Evolutionary conservation across 2,797 vertebrate genomes (phyloP).

Genomic region (Jordanella pulchra): DNA sequence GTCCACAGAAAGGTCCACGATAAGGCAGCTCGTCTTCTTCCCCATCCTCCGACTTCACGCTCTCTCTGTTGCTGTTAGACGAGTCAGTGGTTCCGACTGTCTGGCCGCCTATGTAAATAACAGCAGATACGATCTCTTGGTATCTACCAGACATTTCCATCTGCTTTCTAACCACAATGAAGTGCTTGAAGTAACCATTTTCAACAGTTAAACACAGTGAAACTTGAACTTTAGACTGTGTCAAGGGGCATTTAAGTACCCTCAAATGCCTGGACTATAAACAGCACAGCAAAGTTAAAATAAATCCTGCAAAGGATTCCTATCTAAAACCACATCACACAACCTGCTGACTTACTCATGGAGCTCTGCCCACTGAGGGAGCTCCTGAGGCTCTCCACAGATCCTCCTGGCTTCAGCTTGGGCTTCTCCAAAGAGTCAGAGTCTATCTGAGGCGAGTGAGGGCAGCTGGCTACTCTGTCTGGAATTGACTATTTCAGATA

Average conservation of each 20-base stretch:
- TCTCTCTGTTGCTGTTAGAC: conserved; percentile 96
- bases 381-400: conserved; percentile 95
- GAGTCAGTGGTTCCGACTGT: conserved; percentile 97
- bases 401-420: conserved; percentile 93
- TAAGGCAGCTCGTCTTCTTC: conserved; percentile 96
- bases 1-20: conserved; percentile 94
- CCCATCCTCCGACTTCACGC: conserved; percentile 96
- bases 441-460: conserved; percentile 81
- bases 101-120: conserved; percentile 86
- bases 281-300: conserved; percentile 38
- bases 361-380: conserved; percentile 97
- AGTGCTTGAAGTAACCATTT: conserved; percentile 13
- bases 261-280: conserved; percentile 28
- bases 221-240: conserved; percentile 33
- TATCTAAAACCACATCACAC: conserved; percentile 12
- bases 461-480: conserved; percentile 83
- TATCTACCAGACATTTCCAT: conserved; percentile 11
- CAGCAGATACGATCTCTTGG: conserved; percentile 16
- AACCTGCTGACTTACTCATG: conserved; percentile 85
- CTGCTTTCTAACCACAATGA: conserved; percentile 9
- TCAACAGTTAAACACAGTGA: background rate
- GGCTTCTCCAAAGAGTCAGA: conserved; percentile 87
- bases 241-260: conserved; percentile 1
- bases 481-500: conserved; percentile 78
- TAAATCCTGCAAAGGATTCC: conserved; percentile 25